Conservation (phyloP, 2,797 vertebrate species). For the Galagoides demidoff region DNA sequence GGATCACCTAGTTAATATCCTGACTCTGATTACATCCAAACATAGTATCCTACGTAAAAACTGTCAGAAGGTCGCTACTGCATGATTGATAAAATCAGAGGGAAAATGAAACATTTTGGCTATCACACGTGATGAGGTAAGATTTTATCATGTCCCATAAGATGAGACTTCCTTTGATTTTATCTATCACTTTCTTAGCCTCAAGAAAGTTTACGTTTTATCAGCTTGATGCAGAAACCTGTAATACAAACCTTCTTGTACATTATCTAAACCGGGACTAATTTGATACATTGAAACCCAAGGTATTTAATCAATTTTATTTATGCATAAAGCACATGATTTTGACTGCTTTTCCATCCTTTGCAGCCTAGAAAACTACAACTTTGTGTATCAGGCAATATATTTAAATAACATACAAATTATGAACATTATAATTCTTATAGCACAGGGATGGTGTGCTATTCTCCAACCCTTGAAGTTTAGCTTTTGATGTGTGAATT, state of each 20-base stretch:
- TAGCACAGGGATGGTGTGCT: not conserved
- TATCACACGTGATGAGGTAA: constrained; percentile 83
- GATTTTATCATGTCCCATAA: constrained; percentile 75
- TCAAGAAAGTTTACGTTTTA: constrained; percentile 71
- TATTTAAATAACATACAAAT: constrained; percentile 1
- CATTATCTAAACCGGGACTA: constrained; percentile 28
- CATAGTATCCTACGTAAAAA: constrained; percentile 65
- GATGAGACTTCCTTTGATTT: constrained; percentile 72
- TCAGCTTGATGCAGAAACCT: constrained; percentile 66
- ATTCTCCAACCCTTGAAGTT: constrained; percentile 16
- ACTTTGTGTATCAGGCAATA: not conserved
- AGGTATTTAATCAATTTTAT: not conserved
- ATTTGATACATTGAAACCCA: constrained; percentile 62
- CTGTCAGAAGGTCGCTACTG: constrained; percentile 66
- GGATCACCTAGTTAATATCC: constrained; percentile 73
- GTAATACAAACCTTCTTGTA: constrained; percentile 64
- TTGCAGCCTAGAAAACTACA: constrained; percentile 26
- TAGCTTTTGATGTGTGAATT: constrained; percentile 16
- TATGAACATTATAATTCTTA: not conserved
- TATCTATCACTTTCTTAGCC: constrained; percentile 53
- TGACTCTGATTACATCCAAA: constrained; percentile 63
- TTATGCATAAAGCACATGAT: not conserved
- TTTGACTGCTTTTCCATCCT: not conserved
- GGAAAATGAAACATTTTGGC: constrained; percentile 74
- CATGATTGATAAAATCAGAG: constrained; percentile 78